Evolutionary conservation across 2,797 vertebrate genomes (phyloP), one percentile per base, ranked within the genome.

Genomic region (Pelobates cultripes): DNA sequence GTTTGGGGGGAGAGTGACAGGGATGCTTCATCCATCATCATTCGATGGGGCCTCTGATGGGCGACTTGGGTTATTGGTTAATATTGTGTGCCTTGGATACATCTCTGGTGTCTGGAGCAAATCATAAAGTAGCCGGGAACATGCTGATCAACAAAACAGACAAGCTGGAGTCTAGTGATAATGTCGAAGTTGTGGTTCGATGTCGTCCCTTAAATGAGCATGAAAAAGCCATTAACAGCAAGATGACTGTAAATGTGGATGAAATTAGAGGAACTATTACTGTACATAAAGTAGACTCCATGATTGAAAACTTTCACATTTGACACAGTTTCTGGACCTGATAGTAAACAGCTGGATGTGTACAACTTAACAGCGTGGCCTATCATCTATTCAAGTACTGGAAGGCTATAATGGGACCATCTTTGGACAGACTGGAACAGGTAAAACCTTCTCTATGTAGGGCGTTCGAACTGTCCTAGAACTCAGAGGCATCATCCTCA

Each of bases 401-500:
- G 97, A 98, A 91, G 98, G 98, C 76, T 99, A 99, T 88, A 99
- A 99, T 91, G 98, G 98, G 28, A 28, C 28, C 28, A 28, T 28
- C 28, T 28, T 28, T 81, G 98, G 97, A 17, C 98, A 99, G 89
- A 99, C 97, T 71, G 98, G 98, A 86, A 99, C 98, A 64, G 98
- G 98, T 71, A 99, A 99, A 91, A 99, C 98, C 0, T 99, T 98
- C 89, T 99, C 98, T 70, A 99, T 99, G 98, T 98, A 99, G 91
- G 98, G 98, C 1, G 96, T 99, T 69, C 92, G 97, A 87, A 96
- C 96, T 7, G 96, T 99, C 84, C 98, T 98, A 72, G 98, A 99
- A 83, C 97, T 99, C 70, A 90, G 98, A 92, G 98, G 98, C 76
- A 99, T 99, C 82, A 99, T 99, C 85, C 98, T 97, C 28, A 99